Base-by-base conservation (phyloP, 2,888 invertebrate species). In the Herminia tarsipennalis region DNA sequence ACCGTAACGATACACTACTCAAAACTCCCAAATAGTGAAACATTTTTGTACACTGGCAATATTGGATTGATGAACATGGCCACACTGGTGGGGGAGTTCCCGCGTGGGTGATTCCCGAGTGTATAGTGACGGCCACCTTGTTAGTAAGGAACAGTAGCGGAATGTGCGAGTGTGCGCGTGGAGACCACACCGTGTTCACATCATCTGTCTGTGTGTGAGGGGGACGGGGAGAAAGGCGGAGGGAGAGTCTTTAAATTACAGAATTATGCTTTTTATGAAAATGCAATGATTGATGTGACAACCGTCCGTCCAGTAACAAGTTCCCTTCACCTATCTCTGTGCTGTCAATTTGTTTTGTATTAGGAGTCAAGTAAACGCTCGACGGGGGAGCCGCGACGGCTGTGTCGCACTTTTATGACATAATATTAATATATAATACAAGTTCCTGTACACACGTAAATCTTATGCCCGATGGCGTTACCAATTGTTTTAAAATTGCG, bases 81-180 rank as follows among this genome's bases (percentile, higher is more conserved):
- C 66, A 65, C 61, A 70, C 51, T 54, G 50, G 53, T 44, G 53
- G 44, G 51, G 51, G 48, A 41, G 56, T 55, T 52, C 55, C 56
- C 50, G 37, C 17, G 32, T 22, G 36, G 37, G 36, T 51, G n/a
- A n/a, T n/a, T n/a, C n/a, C n/a, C n/a, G 12, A 67, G 76, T 76
- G 80, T 86, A 83, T 79, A 73, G 77, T 79, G 67, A 69, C 77
- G 82, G 79, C 83, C 83, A 73, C 67, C 33, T 79, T 81, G 89
- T 88, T 90, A 88, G 89, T 89, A 88, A 70, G 81, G 85, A 80
- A 79, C 68, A 78, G 76, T 85, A 88, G 89, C 89, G 80, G 79
- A 81, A 73, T 82, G 87, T 88, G 89, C 88, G 81, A 83, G 83
- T 87, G 88, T 85, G 86, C 81, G 86, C 88, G 88, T 84, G 86